Evolutionary conservation across 2,797 vertebrate species (phyloP).

Genomic region (Chelon auratus): DNA sequence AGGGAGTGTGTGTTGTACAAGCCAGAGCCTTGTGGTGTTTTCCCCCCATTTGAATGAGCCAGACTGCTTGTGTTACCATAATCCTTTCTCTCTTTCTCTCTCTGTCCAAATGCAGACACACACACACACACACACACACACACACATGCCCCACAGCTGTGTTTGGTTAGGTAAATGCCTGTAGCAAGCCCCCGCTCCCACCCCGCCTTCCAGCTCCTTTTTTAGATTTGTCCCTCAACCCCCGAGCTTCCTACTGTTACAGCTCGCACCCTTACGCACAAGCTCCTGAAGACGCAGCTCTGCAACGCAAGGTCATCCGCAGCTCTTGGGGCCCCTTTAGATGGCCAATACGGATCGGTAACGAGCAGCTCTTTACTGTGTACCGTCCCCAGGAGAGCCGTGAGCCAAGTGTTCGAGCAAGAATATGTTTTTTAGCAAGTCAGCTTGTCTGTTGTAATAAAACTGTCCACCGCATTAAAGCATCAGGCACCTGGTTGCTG

Average conservation of each 20-base stretch:
- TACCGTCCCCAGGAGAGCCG: slow-evolving; percentile 44
- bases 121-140: slow-evolving; percentile 15
- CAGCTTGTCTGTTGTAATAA: slow-evolving; percentile 56
- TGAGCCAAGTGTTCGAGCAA: slow-evolving; percentile 43
- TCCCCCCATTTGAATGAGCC: slow-evolving; percentile 73
- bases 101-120: slow-evolving; percentile 48
- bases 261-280: slow-evolving; percentile 27
- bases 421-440: slow-evolving; percentile 63
- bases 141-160: slow-evolving; percentile 73
- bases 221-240: slow-evolving; percentile 41
- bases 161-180: slow-evolving; percentile 84
- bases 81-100: slow-evolving; percentile 74
- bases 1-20: slow-evolving; percentile 63
- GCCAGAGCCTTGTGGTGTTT: slow-evolving; percentile 74
- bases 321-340: slow-evolving; percentile 61
- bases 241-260: slow-evolving; percentile 57
- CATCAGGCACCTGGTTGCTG: slow-evolving; percentile 41
- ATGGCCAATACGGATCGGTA: slow-evolving; percentile 58
- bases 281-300: slow-evolving; percentile 42
- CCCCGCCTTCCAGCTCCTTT: slow-evolving; percentile 61
- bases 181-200: slow-evolving; percentile 48
- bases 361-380: slow-evolving; percentile 61
- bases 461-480: slow-evolving; percentile 66
- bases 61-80: slow-evolving; percentile 79
- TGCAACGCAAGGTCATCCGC: slow-evolving; percentile 43